These are phyloP conservation scores for Eutrigla gurnardus DNA, from an alignment of 2,797 vertebrate genomes.

Conservation along the genomic window DNA sequence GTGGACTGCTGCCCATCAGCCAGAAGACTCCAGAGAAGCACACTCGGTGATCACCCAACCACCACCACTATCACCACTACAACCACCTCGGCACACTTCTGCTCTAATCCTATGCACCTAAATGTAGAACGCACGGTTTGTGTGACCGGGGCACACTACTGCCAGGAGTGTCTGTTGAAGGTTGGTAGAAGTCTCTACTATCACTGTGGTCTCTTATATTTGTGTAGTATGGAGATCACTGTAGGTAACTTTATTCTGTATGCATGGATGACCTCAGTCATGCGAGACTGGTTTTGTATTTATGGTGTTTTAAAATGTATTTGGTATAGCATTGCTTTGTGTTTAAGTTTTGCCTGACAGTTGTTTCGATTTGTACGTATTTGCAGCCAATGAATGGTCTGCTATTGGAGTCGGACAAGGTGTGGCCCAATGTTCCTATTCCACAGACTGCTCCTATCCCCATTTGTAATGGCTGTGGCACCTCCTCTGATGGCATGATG, in stretches of 20 bases:
- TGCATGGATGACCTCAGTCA: not conserved
- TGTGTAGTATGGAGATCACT: conserved; percentile 16
- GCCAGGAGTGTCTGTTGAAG: conserved; percentile 93
- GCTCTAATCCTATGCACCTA: conserved; percentile 92
- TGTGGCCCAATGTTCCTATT: conserved; percentile 92
- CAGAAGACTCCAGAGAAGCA: conserved; percentile 72
- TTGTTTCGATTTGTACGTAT: conserved; percentile 19
- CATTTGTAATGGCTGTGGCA: conserved; percentile 94
- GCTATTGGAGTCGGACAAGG: conserved; percentile 85
- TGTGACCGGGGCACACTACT: conserved; percentile 93
- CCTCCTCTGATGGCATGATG: conserved; percentile 85
- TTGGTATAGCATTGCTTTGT: not conserved
- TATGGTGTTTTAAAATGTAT: conserved; percentile 1
- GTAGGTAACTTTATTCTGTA: conserved; percentile 8
- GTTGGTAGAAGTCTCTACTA: conserved; percentile 85
- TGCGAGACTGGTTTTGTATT: not conserved
- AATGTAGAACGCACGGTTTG: conserved; percentile 89
- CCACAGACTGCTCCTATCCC: conserved; percentile 86
- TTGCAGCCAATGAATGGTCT: conserved; percentile 87
- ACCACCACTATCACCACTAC: conserved; percentile 76
- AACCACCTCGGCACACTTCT: conserved; percentile 85
- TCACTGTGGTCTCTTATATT: conserved; percentile 33
- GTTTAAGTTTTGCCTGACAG: not conserved
- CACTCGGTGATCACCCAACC: conserved; percentile 68
- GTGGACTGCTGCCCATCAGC: conserved; percentile 70